Base-by-base conservation (phyloP, 2,113 vertebrate genomes). In the Rhea pennata region DNA sequence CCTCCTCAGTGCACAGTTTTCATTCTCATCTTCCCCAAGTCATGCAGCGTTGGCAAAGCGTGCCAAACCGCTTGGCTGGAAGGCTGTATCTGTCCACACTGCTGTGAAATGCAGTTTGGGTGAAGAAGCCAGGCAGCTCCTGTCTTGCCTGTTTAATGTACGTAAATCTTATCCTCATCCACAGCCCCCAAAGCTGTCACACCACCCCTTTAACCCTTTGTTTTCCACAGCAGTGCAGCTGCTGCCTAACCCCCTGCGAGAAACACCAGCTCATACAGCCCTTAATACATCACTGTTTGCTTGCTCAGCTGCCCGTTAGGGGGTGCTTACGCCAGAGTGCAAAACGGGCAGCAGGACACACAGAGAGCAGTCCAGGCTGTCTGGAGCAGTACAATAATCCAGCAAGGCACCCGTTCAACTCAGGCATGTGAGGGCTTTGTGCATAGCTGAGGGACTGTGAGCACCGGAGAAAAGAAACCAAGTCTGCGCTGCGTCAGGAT, bases 1-100 rank as follows among this genome's bases (percentile, higher is more conserved):
- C 42, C 51, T 87, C 64, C 69, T 71, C 69, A n/a, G 72, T 0
- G 1, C 8, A 0, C 70, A 2, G 5, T 71, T 87, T 89, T 16
- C 76, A 29, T 94, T 92, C 71, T 93, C 67, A 40, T 85, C 88
- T 92, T 91, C 42, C 81, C 50, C 40, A 14, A 64, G 78, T 51
- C 24, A 62, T 85, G 87, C 84, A 5, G 6, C 1, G 0, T 87
- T 94, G 75, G 87, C 94, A 71, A 8, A 92, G 88, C 10, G 1
- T 79, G 81, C 84, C 76, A 58, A 84, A 64, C 36, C 71, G 15
- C 50, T 87, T 66, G 80, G 24, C 91, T 54, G 31, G n/a, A 72
- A 79, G 76, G 73, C 65, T 82, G 90, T 70, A 48, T 87, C 73
- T 71, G 15, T 62, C 65, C 7, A 4, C 14, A 1, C 46, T 6